Evolutionary conservation across 2,797 vertebrate genomes (phyloP).

Genomic region (Neosilurus mollespiculum): DNA sequence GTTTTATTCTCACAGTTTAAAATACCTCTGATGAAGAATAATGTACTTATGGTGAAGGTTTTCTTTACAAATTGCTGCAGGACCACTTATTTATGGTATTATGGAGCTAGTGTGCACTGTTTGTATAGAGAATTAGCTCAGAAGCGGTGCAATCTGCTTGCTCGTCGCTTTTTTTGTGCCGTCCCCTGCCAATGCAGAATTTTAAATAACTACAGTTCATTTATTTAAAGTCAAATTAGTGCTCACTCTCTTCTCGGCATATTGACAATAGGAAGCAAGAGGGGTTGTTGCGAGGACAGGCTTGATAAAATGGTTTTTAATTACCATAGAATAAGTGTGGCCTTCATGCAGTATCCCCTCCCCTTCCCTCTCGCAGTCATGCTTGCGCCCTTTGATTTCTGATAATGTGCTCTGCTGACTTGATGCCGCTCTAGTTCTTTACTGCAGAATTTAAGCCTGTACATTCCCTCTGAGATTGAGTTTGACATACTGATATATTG

Average conservation of each 20-base stretch:
- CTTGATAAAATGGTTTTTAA: conserved; percentile 96
- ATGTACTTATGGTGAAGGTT: neutral
- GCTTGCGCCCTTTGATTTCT: conserved; percentile 89
- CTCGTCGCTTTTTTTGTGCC: conserved; percentile 57
- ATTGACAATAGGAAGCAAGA: conserved; percentile 81
- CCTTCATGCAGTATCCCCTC: conserved; percentile 72
- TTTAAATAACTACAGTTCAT: conserved; percentile 81
- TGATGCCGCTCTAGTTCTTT: conserved; percentile 73
- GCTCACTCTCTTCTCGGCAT: conserved; percentile 76
- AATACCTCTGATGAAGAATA: neutral
- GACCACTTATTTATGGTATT: neutral
- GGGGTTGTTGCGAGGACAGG: conserved; percentile 73
- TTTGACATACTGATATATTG: conserved; percentile 96
- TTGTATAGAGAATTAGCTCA: conserved; percentile 24
- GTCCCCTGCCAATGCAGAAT: conserved; percentile 67
- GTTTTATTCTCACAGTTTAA: neutral
- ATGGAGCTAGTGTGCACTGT: neutral
- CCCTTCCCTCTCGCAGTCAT: conserved; percentile 70
- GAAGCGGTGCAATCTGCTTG: conserved; percentile 38
- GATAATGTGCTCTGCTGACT: conserved; percentile 94
- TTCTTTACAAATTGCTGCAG: neutral
- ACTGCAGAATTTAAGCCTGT: conserved; percentile 68
- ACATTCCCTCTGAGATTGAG: conserved; percentile 79
- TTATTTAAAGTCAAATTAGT: conserved; percentile 85
- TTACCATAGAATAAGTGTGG: conserved; percentile 88